Base-by-base conservation (phyloP, 2,113 vertebrate genomes). In the Sardina pilchardus region DNA sequence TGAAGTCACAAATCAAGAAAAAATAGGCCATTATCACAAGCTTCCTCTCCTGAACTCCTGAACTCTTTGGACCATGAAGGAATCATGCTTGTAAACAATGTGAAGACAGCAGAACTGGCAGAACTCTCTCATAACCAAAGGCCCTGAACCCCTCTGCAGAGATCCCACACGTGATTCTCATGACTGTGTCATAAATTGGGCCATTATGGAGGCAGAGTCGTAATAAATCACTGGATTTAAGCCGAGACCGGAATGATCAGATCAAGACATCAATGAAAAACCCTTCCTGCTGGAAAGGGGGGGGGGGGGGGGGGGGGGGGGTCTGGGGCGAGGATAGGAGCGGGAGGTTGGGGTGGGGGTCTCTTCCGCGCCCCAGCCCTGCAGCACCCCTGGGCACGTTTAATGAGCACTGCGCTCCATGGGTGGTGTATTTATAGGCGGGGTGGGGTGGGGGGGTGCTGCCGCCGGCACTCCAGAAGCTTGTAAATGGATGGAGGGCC, bases 401-500 rank as follows among this genome's bases (percentile, higher is more conserved):
- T 93, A 91, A 94, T 86, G 80, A 91, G 92, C 89, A 89, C 87
- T 42, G 84, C 14, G 83, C 91, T 91, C 92, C 50, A 90, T 86
- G 87, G 92, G 94, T 88, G 93, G 90, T 88, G 81, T 85, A 45
- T 91, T 93, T 90, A 93, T 91, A 87, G 89, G n/a, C n/a, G n/a
- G n/a, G n/a, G n/a, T n/a, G n/a, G n/a, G n/a, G n/a, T n/a, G n/a
- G n/a, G 90, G 83, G 89, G 87, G 81, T 59, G 47, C 89, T 87
- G 87, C 85, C 90, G 89, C 82, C 63, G 0, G 63, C 87, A 87
- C 90, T 93, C 93, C 92, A 93, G 88, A 83, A 16, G 89, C 93
- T 94, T 89, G 91, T 95, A 95, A 93, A 96, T 91, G 82, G 89
- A 94, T 93, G 90, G 93, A 95, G 90, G 91, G 85, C 82, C 88